These are phyloP conservation scores for Oceanodroma leucorhoa DNA, from an alignment of 2,797 vertebrate genomes.

Conservation along the genomic window DNA sequence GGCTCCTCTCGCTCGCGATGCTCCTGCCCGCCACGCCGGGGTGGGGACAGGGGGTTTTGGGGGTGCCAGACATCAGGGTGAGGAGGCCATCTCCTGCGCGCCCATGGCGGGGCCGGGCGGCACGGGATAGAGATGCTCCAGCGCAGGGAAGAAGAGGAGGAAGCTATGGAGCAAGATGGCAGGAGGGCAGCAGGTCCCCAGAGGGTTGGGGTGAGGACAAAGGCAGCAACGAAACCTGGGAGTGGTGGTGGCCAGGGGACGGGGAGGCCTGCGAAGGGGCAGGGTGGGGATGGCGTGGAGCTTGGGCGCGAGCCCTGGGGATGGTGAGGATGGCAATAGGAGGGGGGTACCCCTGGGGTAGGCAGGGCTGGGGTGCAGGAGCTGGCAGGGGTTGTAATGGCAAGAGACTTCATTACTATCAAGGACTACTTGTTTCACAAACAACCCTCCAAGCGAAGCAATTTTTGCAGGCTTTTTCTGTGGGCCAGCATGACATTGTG, in stretches of 20 bases:
- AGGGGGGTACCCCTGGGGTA: background rate
- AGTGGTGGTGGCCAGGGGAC: background rate
- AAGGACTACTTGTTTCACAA: background rate
- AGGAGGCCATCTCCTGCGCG: background rate
- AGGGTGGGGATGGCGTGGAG: background rate
- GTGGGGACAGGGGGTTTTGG: background rate
- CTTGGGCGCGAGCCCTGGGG: background rate
- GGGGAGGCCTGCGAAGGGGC: background rate
- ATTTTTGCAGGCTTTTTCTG: background rate
- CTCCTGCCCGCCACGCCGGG: rapidly evolving
- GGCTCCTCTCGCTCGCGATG: background rate
- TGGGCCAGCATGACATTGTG: rapidly evolving
- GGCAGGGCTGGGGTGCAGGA: background rate
- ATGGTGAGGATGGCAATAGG: background rate
- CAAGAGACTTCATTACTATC: background rate
- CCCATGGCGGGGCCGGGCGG: rapidly evolving
- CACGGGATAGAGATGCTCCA: rapidly evolving
- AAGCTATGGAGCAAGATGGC: background rate
- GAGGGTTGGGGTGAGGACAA: background rate
- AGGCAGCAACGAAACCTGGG: background rate
- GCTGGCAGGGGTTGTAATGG: background rate
- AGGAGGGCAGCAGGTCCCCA: background rate
- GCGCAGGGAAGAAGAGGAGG: rapidly evolving
- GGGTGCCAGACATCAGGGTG: rapidly evolving
- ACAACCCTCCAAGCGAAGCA: rapidly evolving